Percentiles rank a stretch among this genome's conserved stretches.
phyloP scores from a whole-genome alignment of 92 coral and sea anemone genomes.

The Desmophyllum pertusum region DNA sequence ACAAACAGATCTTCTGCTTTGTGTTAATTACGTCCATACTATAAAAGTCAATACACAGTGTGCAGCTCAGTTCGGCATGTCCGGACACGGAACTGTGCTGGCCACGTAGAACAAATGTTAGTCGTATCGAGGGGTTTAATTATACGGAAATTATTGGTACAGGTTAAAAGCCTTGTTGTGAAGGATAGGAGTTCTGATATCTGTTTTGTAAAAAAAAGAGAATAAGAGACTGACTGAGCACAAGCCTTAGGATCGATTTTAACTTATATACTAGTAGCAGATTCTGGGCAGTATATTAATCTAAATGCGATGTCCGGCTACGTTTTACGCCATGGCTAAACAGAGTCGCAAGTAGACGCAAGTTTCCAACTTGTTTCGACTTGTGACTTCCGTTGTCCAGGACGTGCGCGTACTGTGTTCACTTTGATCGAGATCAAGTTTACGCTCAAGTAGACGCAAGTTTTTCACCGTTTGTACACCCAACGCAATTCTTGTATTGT shows the following conservation, averaged over 20 bases:
- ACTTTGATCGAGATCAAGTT: no score
- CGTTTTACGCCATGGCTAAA: no score
- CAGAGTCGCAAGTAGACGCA: no score
- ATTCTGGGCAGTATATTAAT: no score
- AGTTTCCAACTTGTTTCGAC: no score
- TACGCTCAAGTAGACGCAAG: no score
- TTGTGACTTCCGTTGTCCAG: no score
- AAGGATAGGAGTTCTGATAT: neutral
- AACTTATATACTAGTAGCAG: no score
- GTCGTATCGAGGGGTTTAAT: neutral
- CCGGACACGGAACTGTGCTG: neutral
- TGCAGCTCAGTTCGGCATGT: neutral
- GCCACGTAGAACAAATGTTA: slow-evolving; percentile 1
- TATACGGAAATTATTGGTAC: neutral
- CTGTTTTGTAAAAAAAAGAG: neutral
- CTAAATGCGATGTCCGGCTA: no score
- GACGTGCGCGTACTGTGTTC: no score
- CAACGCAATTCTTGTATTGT: no score
- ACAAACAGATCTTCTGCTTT: neutral
- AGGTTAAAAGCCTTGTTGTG: neutral
- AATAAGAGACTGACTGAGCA: neutral
- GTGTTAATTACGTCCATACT: slow-evolving; percentile 1
- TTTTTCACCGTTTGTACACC: no score
- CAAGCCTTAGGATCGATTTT: neutral
- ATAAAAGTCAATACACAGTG: slow-evolving; percentile 5